phyloP scores from a whole-genome alignment of 2,113 vertebrate genomes.

The Bettongia penicillata region DNA sequence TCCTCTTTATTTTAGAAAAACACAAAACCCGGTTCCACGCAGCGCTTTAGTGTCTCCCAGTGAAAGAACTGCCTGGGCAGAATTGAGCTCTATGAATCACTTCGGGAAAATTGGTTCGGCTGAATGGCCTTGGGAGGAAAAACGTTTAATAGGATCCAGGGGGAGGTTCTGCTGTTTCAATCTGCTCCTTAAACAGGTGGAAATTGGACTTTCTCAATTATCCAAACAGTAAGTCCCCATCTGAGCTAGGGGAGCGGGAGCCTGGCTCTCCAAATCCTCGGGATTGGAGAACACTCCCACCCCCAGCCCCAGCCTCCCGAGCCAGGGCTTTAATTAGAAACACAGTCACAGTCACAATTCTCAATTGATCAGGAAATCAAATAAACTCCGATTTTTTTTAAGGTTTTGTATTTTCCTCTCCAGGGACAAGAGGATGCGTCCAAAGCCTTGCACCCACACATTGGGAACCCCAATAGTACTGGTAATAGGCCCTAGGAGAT shows the following conservation, averaged over 20 bases:
- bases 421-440: background rate
- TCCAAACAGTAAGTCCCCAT: constrained; percentile 88
- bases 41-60: constrained; percentile 94
- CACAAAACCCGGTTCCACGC: constrained; percentile 97
- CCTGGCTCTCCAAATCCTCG: constrained; percentile 68
- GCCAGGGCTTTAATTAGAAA: constrained; percentile 56
- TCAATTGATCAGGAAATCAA: constrained; percentile 66
- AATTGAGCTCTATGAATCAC: constrained; percentile 91
- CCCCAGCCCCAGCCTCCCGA: constrained; percentile 59
- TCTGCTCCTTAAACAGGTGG: constrained; percentile 94
- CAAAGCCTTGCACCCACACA: background rate
- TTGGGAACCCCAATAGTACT: background rate
- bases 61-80: constrained; percentile 91
- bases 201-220: constrained; percentile 89
- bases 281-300: constrained; percentile 11
- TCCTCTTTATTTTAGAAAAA: constrained; percentile 92
- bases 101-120: constrained; percentile 90
- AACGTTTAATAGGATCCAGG: constrained; percentile 91
- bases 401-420: background rate
- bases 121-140: constrained; percentile 91
- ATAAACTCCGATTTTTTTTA: constrained; percentile 8
- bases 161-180: constrained; percentile 87
- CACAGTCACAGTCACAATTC: constrained; percentile 57
- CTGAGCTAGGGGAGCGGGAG: constrained; percentile 80
- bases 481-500: constrained; percentile 34